Conservation (phyloP, 2,888 invertebrate species). For the Xanthorhoe spadicearia region DNA sequence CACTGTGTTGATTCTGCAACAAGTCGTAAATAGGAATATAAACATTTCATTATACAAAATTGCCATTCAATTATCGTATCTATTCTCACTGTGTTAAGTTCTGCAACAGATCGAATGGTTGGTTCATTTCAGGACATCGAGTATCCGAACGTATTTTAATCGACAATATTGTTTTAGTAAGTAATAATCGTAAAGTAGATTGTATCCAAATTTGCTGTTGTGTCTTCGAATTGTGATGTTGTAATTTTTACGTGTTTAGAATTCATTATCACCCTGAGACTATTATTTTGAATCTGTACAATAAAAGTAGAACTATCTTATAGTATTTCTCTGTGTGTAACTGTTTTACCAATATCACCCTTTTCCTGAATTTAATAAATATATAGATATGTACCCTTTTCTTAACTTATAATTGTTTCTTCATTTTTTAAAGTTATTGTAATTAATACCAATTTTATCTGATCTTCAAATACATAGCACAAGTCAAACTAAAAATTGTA, state of each 20-base stretch:
- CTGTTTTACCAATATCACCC: too few species aligned
- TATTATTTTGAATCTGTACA: neutral
- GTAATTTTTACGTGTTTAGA: slow-evolving; percentile 28
- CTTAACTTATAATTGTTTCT: too few species aligned
- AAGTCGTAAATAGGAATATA: too few species aligned
- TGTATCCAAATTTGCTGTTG: slow-evolving; percentile 41
- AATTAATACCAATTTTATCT: too few species aligned
- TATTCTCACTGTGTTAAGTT: slow-evolving; percentile 11
- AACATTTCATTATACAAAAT: too few species aligned
- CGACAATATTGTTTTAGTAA: slow-evolving; percentile 64
- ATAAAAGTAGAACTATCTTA: neutral
- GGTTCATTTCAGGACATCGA: slow-evolving; percentile 75
- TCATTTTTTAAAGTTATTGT: too few species aligned
- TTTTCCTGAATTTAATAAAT: neutral
- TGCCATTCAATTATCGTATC: neutral
- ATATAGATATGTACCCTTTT: too few species aligned
- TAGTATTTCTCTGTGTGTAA: neutral
- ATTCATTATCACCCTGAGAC: neutral
- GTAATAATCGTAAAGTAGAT: slow-evolving; percentile 66
- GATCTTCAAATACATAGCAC: too few species aligned
- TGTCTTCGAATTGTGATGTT: slow-evolving; percentile 34
- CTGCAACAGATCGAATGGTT: slow-evolving; percentile 80
- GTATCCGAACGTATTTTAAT: slow-evolving; percentile 82
- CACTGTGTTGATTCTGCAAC: too few species aligned
- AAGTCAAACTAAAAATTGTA: too few species aligned